Evolutionary conservation across 2,113 vertebrate genomes (phyloP).

Genomic region (Hippotragus niger): DNA sequence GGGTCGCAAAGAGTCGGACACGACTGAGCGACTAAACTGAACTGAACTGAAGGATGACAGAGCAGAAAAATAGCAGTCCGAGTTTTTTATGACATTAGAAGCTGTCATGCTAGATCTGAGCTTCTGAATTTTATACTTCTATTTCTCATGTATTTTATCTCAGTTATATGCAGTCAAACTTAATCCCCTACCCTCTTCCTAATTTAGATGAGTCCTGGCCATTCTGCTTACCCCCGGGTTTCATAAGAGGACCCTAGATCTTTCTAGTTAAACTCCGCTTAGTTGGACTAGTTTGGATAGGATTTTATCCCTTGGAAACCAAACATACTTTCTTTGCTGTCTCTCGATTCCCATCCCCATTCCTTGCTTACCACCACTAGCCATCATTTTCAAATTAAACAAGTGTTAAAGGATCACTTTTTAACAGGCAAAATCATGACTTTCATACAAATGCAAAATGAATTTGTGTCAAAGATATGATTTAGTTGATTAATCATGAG

Average conservation of each 20-base stretch:
- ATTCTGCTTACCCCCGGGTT: neutral
- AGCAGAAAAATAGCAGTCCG: no score
- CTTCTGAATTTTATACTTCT: neutral
- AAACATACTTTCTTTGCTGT: neutral
- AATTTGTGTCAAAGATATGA: neutral
- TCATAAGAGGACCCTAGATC: neutral
- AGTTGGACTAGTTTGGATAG: neutral
- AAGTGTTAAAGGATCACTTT: neutral
- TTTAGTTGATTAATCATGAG: neutral
- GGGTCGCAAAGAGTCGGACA: accelerated
- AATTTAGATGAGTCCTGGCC: neutral
- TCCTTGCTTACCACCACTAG: neutral
- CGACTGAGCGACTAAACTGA: no score
- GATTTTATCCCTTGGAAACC: neutral
- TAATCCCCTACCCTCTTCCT: neutral
- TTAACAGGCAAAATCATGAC: neutral
- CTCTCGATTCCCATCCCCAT: neutral
- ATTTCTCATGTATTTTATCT: neutral
- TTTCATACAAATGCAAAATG: neutral
- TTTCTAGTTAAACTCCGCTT: neutral
- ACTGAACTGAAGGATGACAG: no score
- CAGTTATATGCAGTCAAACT: neutral
- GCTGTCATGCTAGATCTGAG: neutral
- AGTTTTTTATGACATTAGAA: neutral
- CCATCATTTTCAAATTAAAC: neutral